phyloP scores from a whole-genome alignment of 1,140 invertebrate genomes.

The Lucilia sericata region DNA sequence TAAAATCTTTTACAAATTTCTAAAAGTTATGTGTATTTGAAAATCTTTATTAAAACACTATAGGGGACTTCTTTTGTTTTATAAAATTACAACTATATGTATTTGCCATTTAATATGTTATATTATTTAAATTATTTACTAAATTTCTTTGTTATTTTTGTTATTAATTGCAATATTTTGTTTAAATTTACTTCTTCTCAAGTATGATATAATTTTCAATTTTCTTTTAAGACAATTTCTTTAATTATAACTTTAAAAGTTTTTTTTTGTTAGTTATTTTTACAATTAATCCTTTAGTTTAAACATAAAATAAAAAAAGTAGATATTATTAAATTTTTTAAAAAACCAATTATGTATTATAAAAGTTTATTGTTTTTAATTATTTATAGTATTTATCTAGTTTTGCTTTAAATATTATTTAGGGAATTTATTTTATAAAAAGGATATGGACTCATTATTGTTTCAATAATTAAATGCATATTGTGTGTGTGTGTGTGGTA shows the following conservation, averaged over 20 bases:
- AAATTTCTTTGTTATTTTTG: neutral
- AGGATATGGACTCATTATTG: constrained; percentile 42
- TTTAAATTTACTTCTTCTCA: neutral
- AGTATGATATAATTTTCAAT: neutral
- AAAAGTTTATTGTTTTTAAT: neutral
- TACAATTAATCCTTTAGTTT: neutral
- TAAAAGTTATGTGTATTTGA: neutral
- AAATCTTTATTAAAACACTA: neutral
- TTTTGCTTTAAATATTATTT: constrained; percentile 1
- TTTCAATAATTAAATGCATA: constrained; percentile 39
- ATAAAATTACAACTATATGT: neutral
- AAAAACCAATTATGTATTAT: neutral
- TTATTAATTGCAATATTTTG: neutral
- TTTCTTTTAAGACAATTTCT: neutral
- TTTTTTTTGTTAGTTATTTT: neutral
- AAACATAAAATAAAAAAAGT: neutral
- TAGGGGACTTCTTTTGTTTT: neutral
- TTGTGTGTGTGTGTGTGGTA: neutral
- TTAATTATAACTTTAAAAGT: constrained; percentile 11
- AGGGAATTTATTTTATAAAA: constrained; percentile 5
- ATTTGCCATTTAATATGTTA: neutral
- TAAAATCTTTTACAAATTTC: too few species aligned
- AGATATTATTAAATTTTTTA: neutral
- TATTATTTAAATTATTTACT: neutral
- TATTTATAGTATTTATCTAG: constrained; percentile 8